Conservation (phyloP, 1,140 invertebrate genomes). For the Drosophila orena region DNA sequence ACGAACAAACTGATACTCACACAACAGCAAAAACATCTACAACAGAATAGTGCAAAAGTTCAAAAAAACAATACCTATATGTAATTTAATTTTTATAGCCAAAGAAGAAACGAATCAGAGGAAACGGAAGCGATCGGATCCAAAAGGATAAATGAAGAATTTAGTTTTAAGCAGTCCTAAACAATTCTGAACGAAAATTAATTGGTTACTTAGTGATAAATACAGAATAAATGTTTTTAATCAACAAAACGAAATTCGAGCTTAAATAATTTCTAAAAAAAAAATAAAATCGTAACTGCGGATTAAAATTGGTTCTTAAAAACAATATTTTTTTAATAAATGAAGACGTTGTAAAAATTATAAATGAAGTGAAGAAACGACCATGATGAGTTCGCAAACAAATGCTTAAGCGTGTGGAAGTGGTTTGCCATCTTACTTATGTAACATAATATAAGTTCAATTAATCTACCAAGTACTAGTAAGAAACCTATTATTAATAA, state of each 20-base stretch:
- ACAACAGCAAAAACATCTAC: constrained; percentile 59
- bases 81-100: constrained; percentile 84
- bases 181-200: constrained; percentile 52
- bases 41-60: constrained; percentile 79
- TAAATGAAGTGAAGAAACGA: constrained; percentile 10
- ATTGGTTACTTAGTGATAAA: constrained; percentile 72
- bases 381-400: constrained; percentile 33
- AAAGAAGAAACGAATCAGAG: constrained; percentile 57
- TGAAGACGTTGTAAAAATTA: constrained; percentile 40
- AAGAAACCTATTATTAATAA: constrained; percentile 54
- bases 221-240: constrained; percentile 63
- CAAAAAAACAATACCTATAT: constrained; percentile 60
- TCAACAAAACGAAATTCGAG: constrained; percentile 70
- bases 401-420: constrained; percentile 57
- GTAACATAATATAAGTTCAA: constrained; percentile 74
- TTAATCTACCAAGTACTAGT: constrained; percentile 71
- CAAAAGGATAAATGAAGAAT: constrained; percentile 39
- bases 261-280: constrained; percentile 75
- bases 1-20: constrained; percentile 38
- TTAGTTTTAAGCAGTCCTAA: constrained; percentile 76
- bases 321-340: constrained; percentile 51
- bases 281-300: constrained; percentile 29
- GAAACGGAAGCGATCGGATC: constrained; percentile 7
- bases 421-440: constrained; percentile 62
- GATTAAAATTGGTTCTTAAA: constrained; percentile 60